Percentiles rank a stretch among this genome's conserved stretches.
These are phyloP conservation scores for Magallana ariakensis DNA, from an alignment of 1,140 invertebrate species.

Conservation along the genomic window DNA sequence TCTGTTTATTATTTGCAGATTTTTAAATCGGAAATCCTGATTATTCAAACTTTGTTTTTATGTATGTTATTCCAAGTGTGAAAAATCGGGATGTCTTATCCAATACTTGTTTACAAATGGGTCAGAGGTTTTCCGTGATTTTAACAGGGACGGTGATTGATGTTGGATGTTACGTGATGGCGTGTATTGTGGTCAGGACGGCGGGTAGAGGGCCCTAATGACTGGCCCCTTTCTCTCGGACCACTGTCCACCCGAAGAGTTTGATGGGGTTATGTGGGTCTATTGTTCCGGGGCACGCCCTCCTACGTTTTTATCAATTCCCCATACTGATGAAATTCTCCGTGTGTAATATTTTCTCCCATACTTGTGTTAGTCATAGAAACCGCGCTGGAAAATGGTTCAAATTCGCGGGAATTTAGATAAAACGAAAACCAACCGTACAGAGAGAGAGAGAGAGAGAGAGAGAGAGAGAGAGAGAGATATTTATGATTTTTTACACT, in stretches of 20 bases:
- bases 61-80: slow-evolving; percentile 22
- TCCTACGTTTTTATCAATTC: not conserved
- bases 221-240: not conserved
- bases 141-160: slow-evolving; percentile 10
- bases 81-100: slow-evolving; percentile 14
- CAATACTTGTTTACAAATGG: slow-evolving; percentile 36
- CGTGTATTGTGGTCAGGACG: not conserved
- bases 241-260: not conserved
- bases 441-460: too few relatives aligned
- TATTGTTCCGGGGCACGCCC: not conserved
- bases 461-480: too few relatives aligned
- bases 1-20: slow-evolving; percentile 35
- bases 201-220: not conserved
- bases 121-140: not conserved
- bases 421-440: too few relatives aligned
- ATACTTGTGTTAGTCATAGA: not conserved
- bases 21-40: slow-evolving; percentile 33
- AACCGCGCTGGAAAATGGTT: not conserved
- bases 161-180: not conserved
- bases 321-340: not conserved
- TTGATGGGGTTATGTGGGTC: not conserved
- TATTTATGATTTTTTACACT: too few relatives aligned
- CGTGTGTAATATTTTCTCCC: not conserved
- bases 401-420: too few relatives aligned
- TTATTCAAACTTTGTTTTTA: slow-evolving; percentile 39